These are phyloP conservation scores for Pogona vitticeps DNA, from an alignment of 2,113 vertebrate genomes.

Conservation along the genomic window DNA sequence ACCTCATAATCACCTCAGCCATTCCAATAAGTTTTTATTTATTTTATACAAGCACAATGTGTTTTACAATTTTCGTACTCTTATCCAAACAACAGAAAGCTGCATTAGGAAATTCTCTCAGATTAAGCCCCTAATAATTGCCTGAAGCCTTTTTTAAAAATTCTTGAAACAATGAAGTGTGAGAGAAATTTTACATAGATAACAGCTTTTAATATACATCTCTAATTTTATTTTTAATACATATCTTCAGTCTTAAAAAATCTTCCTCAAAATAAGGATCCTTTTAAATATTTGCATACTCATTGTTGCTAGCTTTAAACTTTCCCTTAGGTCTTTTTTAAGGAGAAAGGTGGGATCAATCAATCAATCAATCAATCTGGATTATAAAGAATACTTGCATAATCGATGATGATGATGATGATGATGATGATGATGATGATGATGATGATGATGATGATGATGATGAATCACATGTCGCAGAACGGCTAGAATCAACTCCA, in stretches of 20 bases:
- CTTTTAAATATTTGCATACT: no score
- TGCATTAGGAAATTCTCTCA: neutral
- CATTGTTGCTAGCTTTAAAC: no score
- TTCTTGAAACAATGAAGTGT: slow-evolving; percentile 16
- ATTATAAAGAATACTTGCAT: no score
- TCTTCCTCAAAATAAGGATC: neutral
- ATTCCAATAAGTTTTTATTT: neutral
- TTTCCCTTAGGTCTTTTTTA: no score
- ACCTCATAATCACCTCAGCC: neutral
- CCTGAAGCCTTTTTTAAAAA: neutral
- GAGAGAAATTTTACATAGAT: neutral
- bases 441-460: no score
- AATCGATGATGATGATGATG: no score
- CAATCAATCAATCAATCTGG: no score
- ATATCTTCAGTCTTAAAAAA: neutral
- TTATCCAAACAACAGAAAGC: neutral
- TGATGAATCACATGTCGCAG: no score
- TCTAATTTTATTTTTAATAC: neutral
- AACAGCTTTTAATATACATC: slow-evolving; percentile 18
- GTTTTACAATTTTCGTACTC: neutral
- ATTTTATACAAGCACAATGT: neutral
- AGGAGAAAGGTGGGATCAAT: no score
- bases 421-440: no score
- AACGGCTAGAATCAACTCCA: no score
- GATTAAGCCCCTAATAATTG: slow-evolving; percentile 15